Conservation (phyloP, 2,888 invertebrate species). For the Linnaemya tessellans region DNA sequence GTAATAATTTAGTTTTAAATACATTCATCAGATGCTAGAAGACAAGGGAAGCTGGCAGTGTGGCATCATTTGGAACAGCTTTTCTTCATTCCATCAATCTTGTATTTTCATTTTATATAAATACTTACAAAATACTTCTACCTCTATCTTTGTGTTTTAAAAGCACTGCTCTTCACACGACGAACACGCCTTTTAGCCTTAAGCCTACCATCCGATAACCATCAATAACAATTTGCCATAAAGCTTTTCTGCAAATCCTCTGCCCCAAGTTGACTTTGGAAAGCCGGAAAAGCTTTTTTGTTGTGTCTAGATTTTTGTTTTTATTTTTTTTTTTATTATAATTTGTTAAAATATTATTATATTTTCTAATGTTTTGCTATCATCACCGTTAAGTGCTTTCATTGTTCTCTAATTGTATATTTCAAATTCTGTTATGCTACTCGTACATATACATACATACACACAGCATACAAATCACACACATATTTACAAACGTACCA, state of each 20-base stretch:
- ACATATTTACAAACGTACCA: constrained; percentile 41
- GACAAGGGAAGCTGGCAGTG: constrained; percentile 26
- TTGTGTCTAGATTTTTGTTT: constrained; percentile 66
- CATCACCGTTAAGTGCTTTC: constrained; percentile 78
- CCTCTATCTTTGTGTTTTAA: constrained; percentile 52
- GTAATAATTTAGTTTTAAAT: constrained; percentile 66
- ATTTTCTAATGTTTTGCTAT: constrained; percentile 50
- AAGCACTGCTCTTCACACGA: constrained; percentile 7
- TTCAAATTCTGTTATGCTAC: constrained; percentile 74
- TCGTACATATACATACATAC: constrained; percentile 64
- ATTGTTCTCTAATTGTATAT: constrained; percentile 79
- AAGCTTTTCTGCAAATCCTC: constrained; percentile 73
- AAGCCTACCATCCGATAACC: constrained; percentile 36
- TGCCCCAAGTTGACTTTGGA: constrained; percentile 39
- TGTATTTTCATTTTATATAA: constrained; percentile 39
- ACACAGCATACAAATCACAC: constrained; percentile 66
- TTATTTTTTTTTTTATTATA: constrained; percentile 53
- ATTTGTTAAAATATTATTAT: constrained; percentile 68
- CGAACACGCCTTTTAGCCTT: constrained; percentile 63
- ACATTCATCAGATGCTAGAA: constrained; percentile 46
- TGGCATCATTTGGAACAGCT: constrained; percentile 35
- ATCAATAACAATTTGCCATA: constrained; percentile 78
- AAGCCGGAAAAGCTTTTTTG: constrained; percentile 64
- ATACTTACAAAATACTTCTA: constrained; percentile 48
- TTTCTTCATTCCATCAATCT: constrained; percentile 38